Conservation (phyloP, 2,797 vertebrate genomes). For the Hemibagrus guttatus region DNA sequence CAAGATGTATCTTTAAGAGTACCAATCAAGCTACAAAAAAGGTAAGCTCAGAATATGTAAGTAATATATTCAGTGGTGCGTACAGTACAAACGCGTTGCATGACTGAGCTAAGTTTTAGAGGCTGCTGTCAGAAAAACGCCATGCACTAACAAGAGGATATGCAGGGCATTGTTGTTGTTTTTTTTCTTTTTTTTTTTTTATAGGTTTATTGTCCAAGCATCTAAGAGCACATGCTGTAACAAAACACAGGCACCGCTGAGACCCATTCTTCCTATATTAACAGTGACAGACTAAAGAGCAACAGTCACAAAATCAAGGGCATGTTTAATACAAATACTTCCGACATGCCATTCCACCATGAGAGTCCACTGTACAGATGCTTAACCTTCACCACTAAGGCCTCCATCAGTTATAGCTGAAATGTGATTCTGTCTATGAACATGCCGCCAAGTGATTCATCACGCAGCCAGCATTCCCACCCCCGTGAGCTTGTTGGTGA, state of each 20-base stretch:
- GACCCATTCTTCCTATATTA: conserved; percentile 22
- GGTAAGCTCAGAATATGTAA: not conserved
- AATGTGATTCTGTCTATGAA: conserved; percentile 40
- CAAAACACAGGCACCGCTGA: not conserved
- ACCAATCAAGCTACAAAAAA: not conserved
- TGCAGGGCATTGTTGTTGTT: not conserved
- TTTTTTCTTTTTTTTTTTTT: not conserved
- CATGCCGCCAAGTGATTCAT: conserved; percentile 44
- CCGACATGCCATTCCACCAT: conserved; percentile 12
- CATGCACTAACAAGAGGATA: not conserved
- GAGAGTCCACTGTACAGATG: conserved; percentile 40
- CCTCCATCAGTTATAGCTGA: conserved; percentile 38
- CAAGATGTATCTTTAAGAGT: not conserved
- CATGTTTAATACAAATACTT: conserved; percentile 47
- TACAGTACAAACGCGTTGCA: not conserved
- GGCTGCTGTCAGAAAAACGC: not conserved
- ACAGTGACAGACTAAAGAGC: not conserved
- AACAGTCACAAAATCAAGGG: conserved; percentile 36
- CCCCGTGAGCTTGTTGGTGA: conserved; percentile 22
- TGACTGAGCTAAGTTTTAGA: not conserved
- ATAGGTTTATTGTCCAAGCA: not conserved
- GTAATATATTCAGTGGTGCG: not conserved
- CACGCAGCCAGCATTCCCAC: conserved; percentile 13
- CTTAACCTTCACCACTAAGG: conserved; percentile 51
- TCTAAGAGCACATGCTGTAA: not conserved